These are phyloP conservation scores for Listronotus bonariensis DNA, from an alignment of 1,140 invertebrate species.

Conservation along the genomic window DNA sequence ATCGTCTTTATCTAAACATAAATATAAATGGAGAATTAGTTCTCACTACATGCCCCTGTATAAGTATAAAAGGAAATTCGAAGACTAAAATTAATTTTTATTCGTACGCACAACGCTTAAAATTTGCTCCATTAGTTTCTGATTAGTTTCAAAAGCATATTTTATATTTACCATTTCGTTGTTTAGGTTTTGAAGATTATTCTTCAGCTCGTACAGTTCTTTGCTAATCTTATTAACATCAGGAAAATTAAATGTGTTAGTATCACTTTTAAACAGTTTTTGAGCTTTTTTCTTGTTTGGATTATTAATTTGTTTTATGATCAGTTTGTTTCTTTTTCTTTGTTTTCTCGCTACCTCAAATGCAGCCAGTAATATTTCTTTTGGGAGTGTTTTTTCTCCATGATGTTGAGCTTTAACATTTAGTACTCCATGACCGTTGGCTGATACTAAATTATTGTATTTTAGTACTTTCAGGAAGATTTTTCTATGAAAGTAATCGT, in stretches of 20 bases:
- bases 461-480: constrained; percentile 47
- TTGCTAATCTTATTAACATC: constrained; percentile 13
- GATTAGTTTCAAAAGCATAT: constrained; percentile 41
- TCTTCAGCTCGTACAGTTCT: constrained; percentile 65
- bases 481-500: constrained; percentile 22
- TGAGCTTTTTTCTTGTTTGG: neutral
- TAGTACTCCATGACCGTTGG: constrained; percentile 17
- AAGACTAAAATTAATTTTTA: no score
- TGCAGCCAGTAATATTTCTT: constrained; percentile 26
- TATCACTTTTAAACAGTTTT: neutral
- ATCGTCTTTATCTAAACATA: no score
- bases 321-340: constrained; percentile 67
- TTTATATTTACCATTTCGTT: constrained; percentile 67
- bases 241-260: no score
- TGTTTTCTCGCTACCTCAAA: constrained; percentile 28
- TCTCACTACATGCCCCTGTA: no score
- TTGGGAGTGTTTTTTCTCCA: constrained; percentile 13
- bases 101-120: neutral
- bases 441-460: constrained; percentile 63
- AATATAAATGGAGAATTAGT: no score
- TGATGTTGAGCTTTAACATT: constrained; percentile 29
- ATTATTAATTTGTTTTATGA: constrained; percentile 55
- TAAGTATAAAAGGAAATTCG: no score
- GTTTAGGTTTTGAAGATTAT: constrained; percentile 63
- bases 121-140: constrained; percentile 44